Base-by-base conservation (phyloP, 1,140 invertebrate genomes). In the Berghia stephanieae region DNA sequence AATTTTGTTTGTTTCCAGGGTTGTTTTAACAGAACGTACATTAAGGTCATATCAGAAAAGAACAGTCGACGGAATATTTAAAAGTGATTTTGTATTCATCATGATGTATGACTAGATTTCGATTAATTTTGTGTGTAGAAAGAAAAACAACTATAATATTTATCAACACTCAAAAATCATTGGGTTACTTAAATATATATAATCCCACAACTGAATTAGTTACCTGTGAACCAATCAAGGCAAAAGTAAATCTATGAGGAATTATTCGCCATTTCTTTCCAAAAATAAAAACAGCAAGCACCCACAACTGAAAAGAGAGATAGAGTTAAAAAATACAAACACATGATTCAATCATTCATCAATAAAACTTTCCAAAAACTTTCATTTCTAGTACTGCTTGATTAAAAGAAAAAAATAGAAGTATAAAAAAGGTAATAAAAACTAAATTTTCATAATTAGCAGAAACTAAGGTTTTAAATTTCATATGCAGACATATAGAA, bases 181-280 rank as follows among this genome's bases (percentile, higher is more conserved):
- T n/a, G n/a, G n/a, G n/a, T n/a, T n/a, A n/a, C n/a, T 2, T 44
- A 70, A 43, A 70, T 40, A 4, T 27, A 13, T 34, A 34, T 60
- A 60, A 21, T 60, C 57, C 16, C 24, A 60, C 8, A 16, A 10
- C 57, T 60, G 57, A 60, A 60, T 63, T 18, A 27, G 38, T 57
- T 90, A 95, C 93, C 92, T 98, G 96, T 57, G 95, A 94, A 3
- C 95, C 83, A 70, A 95, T 90, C 34, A 87, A 77, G 57, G 69
- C 83, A 5, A 87, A 27, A 0, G 95, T 96, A 73, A 96, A 92
- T 79, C 92, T 92, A 88, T 98, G 96, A 21, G 96, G 96, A 83
- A 96, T 91, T 78, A 93, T 92, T 78, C 92, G 93, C 82, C 94
- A 94, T 79, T 94, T 94, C 83, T 93, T 93, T 0, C 93, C 94